These are phyloP conservation scores for Cettia cetti DNA, from an alignment of 2,113 vertebrate species.

Conservation along the genomic window DNA sequence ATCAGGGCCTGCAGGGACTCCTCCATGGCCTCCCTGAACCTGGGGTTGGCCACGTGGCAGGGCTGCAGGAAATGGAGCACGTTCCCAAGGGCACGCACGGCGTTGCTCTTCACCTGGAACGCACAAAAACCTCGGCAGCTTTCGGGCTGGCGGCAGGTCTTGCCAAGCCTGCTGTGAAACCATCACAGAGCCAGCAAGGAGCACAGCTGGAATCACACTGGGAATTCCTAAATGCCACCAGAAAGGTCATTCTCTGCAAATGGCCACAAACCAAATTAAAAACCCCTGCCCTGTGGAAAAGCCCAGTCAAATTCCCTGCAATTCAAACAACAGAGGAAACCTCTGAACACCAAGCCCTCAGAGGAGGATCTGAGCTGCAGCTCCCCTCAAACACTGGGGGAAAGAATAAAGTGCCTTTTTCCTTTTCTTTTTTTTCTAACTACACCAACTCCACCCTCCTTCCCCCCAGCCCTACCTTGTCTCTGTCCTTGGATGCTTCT, in stretches of 20 bases:
- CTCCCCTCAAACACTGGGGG: rapidly evolving
- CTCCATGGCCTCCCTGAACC: constrained; percentile 82
- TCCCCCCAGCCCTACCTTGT: constrained; percentile 76
- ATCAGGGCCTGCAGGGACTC: constrained; percentile 86
- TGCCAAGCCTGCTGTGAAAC: background rate
- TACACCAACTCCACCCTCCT: background rate
- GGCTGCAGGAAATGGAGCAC: constrained; percentile 90
- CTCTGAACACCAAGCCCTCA: background rate
- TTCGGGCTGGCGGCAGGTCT: background rate
- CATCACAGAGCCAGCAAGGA: background rate
- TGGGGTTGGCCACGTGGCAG: constrained; percentile 80
- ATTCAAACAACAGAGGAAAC: background rate
- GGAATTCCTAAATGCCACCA: background rate
- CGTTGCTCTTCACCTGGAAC: constrained; percentile 90
- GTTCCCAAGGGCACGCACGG: constrained; percentile 92
- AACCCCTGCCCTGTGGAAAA: background rate
- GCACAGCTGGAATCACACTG: background rate
- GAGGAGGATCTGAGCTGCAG: background rate
- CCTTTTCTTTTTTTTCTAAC: background rate
- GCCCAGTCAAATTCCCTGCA: background rate
- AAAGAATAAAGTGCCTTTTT: background rate
- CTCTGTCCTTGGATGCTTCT: constrained; percentile 88
- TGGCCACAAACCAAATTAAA: background rate
- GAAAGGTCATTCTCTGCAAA: background rate
- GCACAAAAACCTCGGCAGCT: background rate